A percentile compares a stretch with the other conserved stretches of the same genome.
Conservation (phyloP, 2,888 invertebrate genomes). For the Athalia rosae region DNA sequence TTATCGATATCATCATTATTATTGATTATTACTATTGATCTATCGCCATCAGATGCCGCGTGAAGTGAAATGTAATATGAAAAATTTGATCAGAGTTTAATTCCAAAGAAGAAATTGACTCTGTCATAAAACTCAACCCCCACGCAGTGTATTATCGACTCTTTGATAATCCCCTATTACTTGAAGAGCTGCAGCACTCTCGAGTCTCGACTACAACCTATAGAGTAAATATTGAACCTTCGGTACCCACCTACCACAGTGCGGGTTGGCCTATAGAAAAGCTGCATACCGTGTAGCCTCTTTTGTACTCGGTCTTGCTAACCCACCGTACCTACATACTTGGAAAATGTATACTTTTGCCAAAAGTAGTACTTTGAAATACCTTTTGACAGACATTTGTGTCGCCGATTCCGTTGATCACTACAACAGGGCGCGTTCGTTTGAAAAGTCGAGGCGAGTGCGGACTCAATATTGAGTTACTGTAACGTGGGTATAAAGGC, state of each 20-base stretch:
- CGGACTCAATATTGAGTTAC: background rate
- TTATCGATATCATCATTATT: no score
- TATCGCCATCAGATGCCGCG: no score
- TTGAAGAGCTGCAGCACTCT: conserved; percentile 55
- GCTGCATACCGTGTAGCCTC: background rate
- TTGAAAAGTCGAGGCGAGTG: conserved; percentile 16
- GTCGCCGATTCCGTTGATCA: no score
- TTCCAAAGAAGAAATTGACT: background rate
- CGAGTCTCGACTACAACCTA: conserved; percentile 62
- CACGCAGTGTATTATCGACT: conserved; percentile 16
- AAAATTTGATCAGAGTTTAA: background rate
- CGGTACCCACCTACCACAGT: background rate
- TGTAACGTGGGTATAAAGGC: background rate
- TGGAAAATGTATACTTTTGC: no score
- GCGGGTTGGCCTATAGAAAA: background rate
- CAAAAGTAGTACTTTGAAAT: background rate
- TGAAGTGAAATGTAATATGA: background rate
- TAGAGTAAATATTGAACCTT: conserved; percentile 56
- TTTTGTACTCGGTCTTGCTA: conserved; percentile 5
- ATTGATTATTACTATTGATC: no score
- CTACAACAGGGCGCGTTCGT: background rate
- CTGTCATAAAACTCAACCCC: conserved; percentile 24
- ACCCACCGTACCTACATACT: no score
- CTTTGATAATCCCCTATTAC: conserved; percentile 58
- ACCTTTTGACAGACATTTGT: background rate